Conservation (phyloP, 2,888 invertebrate genomes). For the Drosophila ochracea region DNA sequence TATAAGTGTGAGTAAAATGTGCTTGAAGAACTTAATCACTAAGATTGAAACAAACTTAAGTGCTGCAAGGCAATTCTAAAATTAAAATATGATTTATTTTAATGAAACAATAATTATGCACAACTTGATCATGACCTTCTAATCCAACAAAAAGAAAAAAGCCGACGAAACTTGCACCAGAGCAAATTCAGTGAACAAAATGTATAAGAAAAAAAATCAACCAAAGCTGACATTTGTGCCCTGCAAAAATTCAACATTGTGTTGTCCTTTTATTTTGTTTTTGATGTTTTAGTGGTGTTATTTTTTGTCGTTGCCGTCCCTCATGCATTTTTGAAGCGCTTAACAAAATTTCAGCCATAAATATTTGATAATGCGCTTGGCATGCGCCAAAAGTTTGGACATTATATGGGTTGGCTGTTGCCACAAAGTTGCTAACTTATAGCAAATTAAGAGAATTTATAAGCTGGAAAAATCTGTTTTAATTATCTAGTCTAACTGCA, state of each 20-base stretch:
- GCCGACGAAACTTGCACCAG: background rate
- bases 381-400: conserved; percentile 42
- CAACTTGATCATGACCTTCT: background rate
- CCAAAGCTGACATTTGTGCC: conserved; percentile 53
- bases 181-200: conserved; percentile 20
- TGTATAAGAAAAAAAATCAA: conserved; percentile 27
- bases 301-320: conserved; percentile 17
- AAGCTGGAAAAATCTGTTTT: conserved; percentile 20
- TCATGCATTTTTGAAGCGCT: conserved; percentile 55
- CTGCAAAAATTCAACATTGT: conserved; percentile 48
- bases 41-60: background rate
- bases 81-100: background rate
- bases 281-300: background rate
- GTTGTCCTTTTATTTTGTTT: conserved; percentile 10
- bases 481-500: conserved; percentile 27
- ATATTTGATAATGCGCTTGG: conserved; percentile 57
- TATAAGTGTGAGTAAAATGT: background rate
- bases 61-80: background rate
- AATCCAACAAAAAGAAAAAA: background rate
- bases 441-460: conserved; percentile 41
- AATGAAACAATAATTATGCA: background rate
- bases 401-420: conserved; percentile 32
- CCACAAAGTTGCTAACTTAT: conserved; percentile 24
- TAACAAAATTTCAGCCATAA: conserved; percentile 43
- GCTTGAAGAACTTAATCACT: too few relatives aligned